phyloP scores from a whole-genome alignment of 2,797 vertebrate genomes.

The Dermochelys coriacea region DNA sequence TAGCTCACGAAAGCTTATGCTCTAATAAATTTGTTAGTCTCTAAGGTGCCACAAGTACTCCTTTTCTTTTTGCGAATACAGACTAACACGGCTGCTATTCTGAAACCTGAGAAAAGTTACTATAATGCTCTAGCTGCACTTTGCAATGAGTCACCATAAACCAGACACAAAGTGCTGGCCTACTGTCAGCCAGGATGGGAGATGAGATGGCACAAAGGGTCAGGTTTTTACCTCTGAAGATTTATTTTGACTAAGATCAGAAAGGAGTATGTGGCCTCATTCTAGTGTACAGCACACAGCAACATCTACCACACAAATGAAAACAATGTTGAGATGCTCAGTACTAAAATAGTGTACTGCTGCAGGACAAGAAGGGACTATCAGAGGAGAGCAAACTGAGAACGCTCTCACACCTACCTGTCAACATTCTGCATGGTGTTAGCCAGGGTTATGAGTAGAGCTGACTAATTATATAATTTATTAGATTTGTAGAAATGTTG shows the following conservation, averaged over 20 bases:
- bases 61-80: no score
- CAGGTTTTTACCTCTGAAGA: not conserved
- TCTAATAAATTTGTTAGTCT: no score
- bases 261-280: not conserved
- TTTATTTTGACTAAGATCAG: not conserved
- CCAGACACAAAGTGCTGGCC: not conserved
- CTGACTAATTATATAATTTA: not conserved
- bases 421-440: not conserved
- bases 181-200: not conserved
- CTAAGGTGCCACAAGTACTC: no score
- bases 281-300: not conserved
- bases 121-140: rapidly evolving
- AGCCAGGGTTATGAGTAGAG: not conserved
- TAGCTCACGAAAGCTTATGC: no score
- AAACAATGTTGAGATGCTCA: not conserved
- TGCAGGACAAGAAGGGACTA: not conserved
- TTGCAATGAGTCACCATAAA: rapidly evolving
- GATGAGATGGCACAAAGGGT: not conserved
- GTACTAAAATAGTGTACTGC: not conserved
- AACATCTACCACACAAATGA: not conserved
- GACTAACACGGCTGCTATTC: no score
- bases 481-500: not conserved
- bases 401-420: not conserved
- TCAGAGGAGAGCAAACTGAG: not conserved
- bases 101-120: no score